These are phyloP conservation scores for Rhynchomys soricoides DNA, from an alignment of 2,113 vertebrate genomes.

Conservation along the genomic window DNA sequence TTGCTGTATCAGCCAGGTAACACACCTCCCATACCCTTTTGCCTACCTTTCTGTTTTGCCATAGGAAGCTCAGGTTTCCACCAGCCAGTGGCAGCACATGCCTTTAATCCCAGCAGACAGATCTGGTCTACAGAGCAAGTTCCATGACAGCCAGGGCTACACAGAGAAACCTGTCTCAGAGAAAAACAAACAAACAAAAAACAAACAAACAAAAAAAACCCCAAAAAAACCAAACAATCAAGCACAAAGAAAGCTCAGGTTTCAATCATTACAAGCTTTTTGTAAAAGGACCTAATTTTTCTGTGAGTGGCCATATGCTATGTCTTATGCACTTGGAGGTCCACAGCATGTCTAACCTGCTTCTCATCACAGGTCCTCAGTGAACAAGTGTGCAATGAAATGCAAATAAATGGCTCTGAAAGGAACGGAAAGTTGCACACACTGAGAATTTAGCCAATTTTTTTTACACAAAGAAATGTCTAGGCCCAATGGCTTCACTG, in stretches of 20 bases:
- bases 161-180: no score
- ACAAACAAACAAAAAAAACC: no score
- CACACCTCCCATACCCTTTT: background rate
- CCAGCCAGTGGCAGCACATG: background rate
- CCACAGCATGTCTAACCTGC: background rate
- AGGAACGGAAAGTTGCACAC: background rate
- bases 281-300: background rate
- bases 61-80: background rate
- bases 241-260: background rate
- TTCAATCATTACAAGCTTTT: background rate
- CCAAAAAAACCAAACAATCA: background rate
- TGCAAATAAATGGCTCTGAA: background rate
- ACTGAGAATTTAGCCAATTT: background rate
- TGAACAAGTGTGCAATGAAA: background rate
- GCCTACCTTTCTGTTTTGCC: background rate
- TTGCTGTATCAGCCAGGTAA: background rate
- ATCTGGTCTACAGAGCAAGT: background rate
- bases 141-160: background rate
- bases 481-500: background rate
- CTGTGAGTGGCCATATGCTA: background rate
- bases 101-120: no score
- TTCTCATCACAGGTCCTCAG: background rate
- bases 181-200: no score
- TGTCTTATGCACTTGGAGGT: background rate
- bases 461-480: background rate